A percentile compares a stretch with the other conserved stretches of the same genome.
Evolutionary conservation across 2,888 invertebrate species (phyloP).

Genomic region (Hyposoter didymator): DNA sequence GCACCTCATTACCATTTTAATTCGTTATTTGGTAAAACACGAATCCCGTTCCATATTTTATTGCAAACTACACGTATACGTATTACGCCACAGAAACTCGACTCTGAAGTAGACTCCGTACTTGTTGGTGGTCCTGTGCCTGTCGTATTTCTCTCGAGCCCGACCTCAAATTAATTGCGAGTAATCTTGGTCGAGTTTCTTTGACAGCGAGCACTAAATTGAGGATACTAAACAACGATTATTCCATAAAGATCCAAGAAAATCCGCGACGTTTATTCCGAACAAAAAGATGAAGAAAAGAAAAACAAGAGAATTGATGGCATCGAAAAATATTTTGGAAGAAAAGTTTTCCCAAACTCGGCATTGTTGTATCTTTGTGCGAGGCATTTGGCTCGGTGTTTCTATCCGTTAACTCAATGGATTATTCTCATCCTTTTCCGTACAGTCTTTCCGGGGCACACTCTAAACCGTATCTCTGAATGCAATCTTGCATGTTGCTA

Average conservation of each 20-base stretch:
- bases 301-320: constrained; percentile 1
- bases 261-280: neutral
- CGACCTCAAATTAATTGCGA: constrained; percentile 14
- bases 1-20: constrained; percentile 78
- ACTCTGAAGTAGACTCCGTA: constrained; percentile 23
- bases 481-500: constrained; percentile 18
- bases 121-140: neutral
- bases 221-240: neutral
- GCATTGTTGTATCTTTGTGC: constrained; percentile 55
- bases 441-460: constrained; percentile 18
- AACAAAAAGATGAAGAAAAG: neutral
- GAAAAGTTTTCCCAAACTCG: constrained; percentile 44
- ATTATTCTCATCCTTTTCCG: constrained; percentile 48
- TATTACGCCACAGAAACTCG: neutral
- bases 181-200: neutral
- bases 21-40: constrained; percentile 71
- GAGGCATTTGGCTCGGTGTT: constrained; percentile 54
- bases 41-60: constrained; percentile 31
- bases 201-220: constrained; percentile 5
- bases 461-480: constrained; percentile 4
- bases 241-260: neutral
- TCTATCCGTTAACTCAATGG: constrained; percentile 41
- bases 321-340: constrained; percentile 33
- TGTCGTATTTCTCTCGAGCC: neutral
- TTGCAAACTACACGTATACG: constrained; percentile 5